Evolutionary conservation across 2,113 vertebrate species (phyloP).

Genomic region (Thunnus maccoyii): DNA sequence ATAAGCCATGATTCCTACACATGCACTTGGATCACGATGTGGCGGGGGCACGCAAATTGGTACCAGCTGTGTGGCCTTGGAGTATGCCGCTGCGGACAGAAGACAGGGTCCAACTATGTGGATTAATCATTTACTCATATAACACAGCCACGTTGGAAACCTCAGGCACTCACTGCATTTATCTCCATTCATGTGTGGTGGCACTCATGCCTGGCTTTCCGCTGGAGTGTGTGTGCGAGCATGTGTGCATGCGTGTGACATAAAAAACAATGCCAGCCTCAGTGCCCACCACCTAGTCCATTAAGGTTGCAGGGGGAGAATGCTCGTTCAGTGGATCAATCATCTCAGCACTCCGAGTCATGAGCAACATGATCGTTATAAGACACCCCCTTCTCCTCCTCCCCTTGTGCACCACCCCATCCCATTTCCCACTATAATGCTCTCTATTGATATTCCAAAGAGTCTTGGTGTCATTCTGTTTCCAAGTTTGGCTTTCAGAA

Average conservation of each 20-base stretch:
- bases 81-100: slow-evolving; percentile 81
- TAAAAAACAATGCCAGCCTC: slow-evolving; percentile 43
- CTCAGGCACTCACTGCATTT: slow-evolving; percentile 84
- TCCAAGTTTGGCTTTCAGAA: slow-evolving; percentile 66
- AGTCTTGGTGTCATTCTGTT: slow-evolving; percentile 26
- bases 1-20: slow-evolving; percentile 84
- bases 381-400: not conserved
- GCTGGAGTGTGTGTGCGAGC: slow-evolving; percentile 16
- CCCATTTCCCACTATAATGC: slow-evolving; percentile 31
- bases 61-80: slow-evolving; percentile 85
- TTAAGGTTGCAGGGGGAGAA: slow-evolving; percentile 37
- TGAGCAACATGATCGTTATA: slow-evolving; percentile 25
- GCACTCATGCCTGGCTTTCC: slow-evolving; percentile 58
- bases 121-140: slow-evolving; percentile 86
- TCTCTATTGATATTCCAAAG: slow-evolving; percentile 29
- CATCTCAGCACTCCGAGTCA: slow-evolving; percentile 29
- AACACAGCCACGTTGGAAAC: slow-evolving; percentile 83
- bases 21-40: slow-evolving; percentile 79
- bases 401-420: not conserved
- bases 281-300: slow-evolving; percentile 34
- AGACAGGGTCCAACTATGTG: slow-evolving; percentile 82
- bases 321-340: slow-evolving; percentile 31
- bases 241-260: slow-evolving; percentile 12
- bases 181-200: slow-evolving; percentile 81
- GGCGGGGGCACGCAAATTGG: slow-evolving; percentile 83